Base-by-base conservation (phyloP, 1,140 invertebrate species). In the Bombus confusus region DNA sequence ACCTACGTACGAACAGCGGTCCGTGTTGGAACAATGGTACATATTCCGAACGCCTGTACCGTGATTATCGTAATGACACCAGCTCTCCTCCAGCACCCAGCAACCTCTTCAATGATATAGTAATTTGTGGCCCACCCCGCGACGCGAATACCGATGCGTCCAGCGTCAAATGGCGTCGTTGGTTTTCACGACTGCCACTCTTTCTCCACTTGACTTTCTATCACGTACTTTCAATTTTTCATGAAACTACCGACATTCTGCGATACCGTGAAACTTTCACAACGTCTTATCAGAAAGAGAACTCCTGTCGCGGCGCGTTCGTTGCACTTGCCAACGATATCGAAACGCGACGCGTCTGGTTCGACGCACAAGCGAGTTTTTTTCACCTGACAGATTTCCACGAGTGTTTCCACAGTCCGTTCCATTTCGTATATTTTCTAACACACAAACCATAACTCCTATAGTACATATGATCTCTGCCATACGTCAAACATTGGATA, bases 1-100 rank as follows among this genome's bases (percentile, higher is more conserved):
- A 86, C 84, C 88, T 78, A 91, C 85, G 83, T 64, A 62, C 68
- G 41, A 76, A 73, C 71, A 31, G 22, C 22, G 82, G 68, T 64
- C 34, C 76, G 59, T 41, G 86, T 82, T 86, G 73, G 71, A 88
- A 88, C 87, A 90, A 90, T 90, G 77, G 85, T 62, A 75, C 57
- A 66, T 52, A 52, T 52, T 52, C 66, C 64, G 75, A 43, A 77
- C 72, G 78, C 75, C 79, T 79, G 64, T 76, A 82, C 85, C 82
- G 57, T 87, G 89, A 90, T 90, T 90, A 90, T 80, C 71, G 59
- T 90, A 90, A 90, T 88, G 83, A 90, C 88, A 52, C 74, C 73
- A 43, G 43, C 68, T 47, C 52, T 77, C 34, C 66, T 62, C 80
- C 52, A 62, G 72, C 81, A 71, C n/a, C 64, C 37, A 37, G 66